These are phyloP conservation scores for Luperina nickerlii DNA, from an alignment of 2,888 invertebrate genomes.

Conservation along the genomic window DNA sequence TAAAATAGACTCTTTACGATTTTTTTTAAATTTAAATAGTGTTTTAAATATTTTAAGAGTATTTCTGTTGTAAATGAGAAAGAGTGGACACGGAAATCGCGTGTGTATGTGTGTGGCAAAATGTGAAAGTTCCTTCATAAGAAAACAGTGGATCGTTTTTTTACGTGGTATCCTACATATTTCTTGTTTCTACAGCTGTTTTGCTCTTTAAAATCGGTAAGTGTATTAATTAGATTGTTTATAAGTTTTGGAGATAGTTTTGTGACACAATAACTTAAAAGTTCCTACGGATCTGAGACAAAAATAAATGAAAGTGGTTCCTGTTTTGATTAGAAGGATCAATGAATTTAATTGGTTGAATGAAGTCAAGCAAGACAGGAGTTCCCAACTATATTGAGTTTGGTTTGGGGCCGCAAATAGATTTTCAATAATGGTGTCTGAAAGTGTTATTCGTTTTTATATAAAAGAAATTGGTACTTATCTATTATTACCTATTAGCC, in stretches of 20 bases:
- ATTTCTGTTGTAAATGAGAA: conserved; percentile 40
- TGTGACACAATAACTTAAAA: not conserved
- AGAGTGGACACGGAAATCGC: conserved; percentile 63
- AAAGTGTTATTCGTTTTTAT: not conserved
- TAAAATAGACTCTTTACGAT: conserved; percentile 13
- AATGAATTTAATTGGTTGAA: conserved; percentile 6
- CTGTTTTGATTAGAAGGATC: conserved; percentile 11
- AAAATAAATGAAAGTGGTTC: conserved; percentile 49
- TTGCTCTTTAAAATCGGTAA: conserved; percentile 56
- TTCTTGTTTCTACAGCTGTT: conserved; percentile 67
- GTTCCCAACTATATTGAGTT: not conserved
- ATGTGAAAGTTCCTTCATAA: conserved; percentile 83
- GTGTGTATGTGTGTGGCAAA: conserved; percentile 74
- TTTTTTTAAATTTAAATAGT: conserved; percentile 41
- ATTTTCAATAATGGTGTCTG: not conserved
- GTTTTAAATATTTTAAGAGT: conserved; percentile 38
- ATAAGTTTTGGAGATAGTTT: not conserved
- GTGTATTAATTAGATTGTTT: conserved; percentile 29
- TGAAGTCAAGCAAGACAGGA: not conserved
- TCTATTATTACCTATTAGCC: not conserved
- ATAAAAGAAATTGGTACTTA: not conserved
- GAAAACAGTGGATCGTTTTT: conserved; percentile 72
- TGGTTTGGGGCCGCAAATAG: not conserved
- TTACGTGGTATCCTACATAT: conserved; percentile 69
- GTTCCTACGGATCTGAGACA: conserved; percentile 4